Base-by-base conservation (phyloP, 1,140 invertebrate genomes). In the Brachionus calyciflorus region DNA sequence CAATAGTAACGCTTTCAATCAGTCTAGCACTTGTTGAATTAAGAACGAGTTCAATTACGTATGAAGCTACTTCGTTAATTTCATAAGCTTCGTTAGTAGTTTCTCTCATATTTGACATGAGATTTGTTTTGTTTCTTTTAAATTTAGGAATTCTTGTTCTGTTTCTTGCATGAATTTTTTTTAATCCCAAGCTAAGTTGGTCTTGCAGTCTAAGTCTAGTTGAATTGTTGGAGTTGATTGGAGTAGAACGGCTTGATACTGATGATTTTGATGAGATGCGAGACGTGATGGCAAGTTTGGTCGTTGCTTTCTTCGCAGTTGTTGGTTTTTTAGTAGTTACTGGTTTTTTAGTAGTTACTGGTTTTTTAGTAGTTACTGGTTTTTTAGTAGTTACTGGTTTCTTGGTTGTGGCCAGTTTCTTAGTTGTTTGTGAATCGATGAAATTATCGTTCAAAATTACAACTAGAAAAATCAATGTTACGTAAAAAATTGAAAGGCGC, bases 41-140 rank as follows among this genome's bases (percentile, higher is more conserved):
- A 12, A 55, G 53, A 2, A n/a, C 53, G 28, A 28, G 28, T 55
- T 55, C 14, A n/a, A 55, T 55, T 10, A 28, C 53, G 5, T 28
- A 55, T 28, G 55, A 33, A 60, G 55, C 37, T 3, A 60, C n/a
- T 60, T 60, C 28, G 37, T 60, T 60, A 17, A 60, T 60, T 19
- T 33, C 33, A 19, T 21, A 60, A 21, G 55, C 55, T 17, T 60
- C 55, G 21, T 17, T 37, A 33, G 55, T 33, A 33, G 55, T 37
- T n/a, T 60, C 28, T 60, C 55, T 60, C 55, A 60, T 60, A 30
- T 60, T 60, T 7, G 55, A 60, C 5, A 33, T 17, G 17, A 33
- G 19, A 33, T 60, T 60, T 12, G 55, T 37, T 5, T 30, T 33
- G 7, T 30, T 60, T 60, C 33, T 33, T 60, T 60, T 33, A 19